Conservation (phyloP, 2,888 invertebrate species). For the Hirtodrosophila trivittata region DNA sequence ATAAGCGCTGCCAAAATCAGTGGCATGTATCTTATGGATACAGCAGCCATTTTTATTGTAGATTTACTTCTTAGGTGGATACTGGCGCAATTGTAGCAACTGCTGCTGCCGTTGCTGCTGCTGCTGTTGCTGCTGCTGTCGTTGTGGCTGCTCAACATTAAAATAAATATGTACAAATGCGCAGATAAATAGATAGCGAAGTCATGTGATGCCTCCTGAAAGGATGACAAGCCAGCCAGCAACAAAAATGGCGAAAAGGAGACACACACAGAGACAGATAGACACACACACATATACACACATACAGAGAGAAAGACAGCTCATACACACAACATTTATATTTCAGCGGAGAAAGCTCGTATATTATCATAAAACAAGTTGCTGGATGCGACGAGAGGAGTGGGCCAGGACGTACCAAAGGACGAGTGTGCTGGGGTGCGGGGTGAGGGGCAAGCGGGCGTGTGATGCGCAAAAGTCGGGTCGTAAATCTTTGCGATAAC, state of each 20-base stretch:
- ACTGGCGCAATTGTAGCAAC: constrained; percentile 72
- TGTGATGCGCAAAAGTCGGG: constrained; percentile 84
- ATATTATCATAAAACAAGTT: constrained; percentile 84
- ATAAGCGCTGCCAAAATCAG: constrained; percentile 77
- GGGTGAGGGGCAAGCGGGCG: constrained; percentile 43
- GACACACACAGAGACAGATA: constrained; percentile 31
- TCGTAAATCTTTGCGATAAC: constrained; percentile 85
- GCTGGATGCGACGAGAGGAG: constrained; percentile 57
- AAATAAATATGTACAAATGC: constrained; percentile 81
- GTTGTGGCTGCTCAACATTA: constrained; percentile 66
- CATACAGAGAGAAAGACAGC: constrained; percentile 44
- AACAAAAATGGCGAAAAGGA: constrained; percentile 75
- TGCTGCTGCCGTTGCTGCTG: constrained; percentile 29
- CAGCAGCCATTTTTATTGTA: constrained; percentile 73
- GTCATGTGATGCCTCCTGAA: constrained; percentile 61
- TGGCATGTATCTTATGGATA: constrained; percentile 76
- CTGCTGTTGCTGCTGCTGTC: constrained; percentile 10
- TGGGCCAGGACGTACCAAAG: constrained; percentile 18
- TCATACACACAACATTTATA: constrained; percentile 81
- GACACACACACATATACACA: constrained; percentile 24
- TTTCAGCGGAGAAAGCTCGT: constrained; percentile 84
- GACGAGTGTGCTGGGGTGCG: constrained; percentile 4
- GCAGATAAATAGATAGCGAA: constrained; percentile 67
- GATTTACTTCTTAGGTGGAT: constrained; percentile 68
- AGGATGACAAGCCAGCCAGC: constrained; percentile 46